Evolutionary conservation across 2,797 vertebrate species (phyloP), one percentile per base, ranked within the genome.

Genomic region (Ibycter americanus): DNA sequence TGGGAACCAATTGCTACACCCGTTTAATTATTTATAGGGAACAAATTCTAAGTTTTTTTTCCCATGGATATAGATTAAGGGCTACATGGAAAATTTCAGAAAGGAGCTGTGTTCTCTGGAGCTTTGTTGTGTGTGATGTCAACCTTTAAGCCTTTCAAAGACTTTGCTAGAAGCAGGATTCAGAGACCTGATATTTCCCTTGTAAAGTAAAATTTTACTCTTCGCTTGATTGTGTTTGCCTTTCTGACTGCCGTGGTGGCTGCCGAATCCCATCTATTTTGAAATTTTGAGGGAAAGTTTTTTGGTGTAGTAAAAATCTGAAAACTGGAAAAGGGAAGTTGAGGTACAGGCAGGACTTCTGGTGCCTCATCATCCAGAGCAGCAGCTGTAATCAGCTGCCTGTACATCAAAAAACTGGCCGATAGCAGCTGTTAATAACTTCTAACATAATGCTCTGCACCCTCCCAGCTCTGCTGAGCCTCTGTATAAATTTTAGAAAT

Each of bases 401-500:
- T 81, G 68, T 44, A 83, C 94, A 91, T 97, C 89, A 96, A 95
- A 95, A 87, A 93, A 72, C 66, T 86, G 93, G 85, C 94, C 44
- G 58, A 91, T 96, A 78, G 80, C 91, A 93, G 93, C 94, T 96
- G 94, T 94, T 96, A 95, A 95, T 96, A 94, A 95, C 89, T 87
- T 54, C 89, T 88, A 56, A 36, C 79, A 65, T 58, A 70, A 79
- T 26, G 83, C 92, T 95, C 70, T 89, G 71, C 52, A 71, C 67
- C 67, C 61, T 90, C 87, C 82, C 84, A 38, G 67, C 95, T 78
- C 93, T 83, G 62, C 90, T 92, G 83, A 90, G 78, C 73, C 83
- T 89, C 83, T 15, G 49, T 71, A 58, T 32, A 74, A 51, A 87
- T 51, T 74, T 65, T 91, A 68, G 93, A 86, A 68, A 23, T 76